phyloP scores from a whole-genome alignment of 2,797 vertebrate genomes.

The Betta splendens region DNA sequence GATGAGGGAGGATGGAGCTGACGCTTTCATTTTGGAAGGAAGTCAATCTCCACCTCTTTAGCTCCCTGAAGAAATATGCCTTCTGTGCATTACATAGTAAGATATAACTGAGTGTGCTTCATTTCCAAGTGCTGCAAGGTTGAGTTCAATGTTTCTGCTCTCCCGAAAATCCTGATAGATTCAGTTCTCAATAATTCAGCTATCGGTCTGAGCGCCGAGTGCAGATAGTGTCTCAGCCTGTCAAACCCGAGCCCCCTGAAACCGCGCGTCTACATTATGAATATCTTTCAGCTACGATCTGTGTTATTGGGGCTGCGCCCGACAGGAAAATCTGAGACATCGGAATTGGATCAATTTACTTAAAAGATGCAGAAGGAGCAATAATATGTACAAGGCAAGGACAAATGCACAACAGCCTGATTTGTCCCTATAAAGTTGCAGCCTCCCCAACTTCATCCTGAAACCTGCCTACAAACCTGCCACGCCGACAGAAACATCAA shows the following conservation, averaged over 20 bases:
- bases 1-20: slow-evolving; percentile 57
- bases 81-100: slow-evolving; percentile 51
- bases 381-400: background rate
- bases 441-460: slow-evolving; percentile 16
- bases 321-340: background rate
- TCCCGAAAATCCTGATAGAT: slow-evolving; percentile 45
- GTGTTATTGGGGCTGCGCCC: background rate
- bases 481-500: slow-evolving; percentile 31
- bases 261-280: slow-evolving; percentile 34
- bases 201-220: slow-evolving; percentile 34
- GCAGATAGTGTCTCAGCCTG: slow-evolving; percentile 27
- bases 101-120: slow-evolving; percentile 38
- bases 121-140: slow-evolving; percentile 30
- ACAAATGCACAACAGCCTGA: background rate
- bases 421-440: slow-evolving; percentile 8
- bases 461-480: slow-evolving; percentile 33
- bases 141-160: slow-evolving; percentile 23
- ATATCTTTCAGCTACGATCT: slow-evolving; percentile 14
- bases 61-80: slow-evolving; percentile 29
- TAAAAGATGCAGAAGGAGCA: background rate
- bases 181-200: slow-evolving; percentile 61
- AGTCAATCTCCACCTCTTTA: slow-evolving; percentile 36
- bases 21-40: slow-evolving; percentile 50
- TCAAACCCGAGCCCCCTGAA: slow-evolving; percentile 31
- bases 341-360: slow-evolving; percentile 8